Evolutionary conservation across 1,140 invertebrate species (phyloP).

Genomic region (Nephotettix cincticeps): DNA sequence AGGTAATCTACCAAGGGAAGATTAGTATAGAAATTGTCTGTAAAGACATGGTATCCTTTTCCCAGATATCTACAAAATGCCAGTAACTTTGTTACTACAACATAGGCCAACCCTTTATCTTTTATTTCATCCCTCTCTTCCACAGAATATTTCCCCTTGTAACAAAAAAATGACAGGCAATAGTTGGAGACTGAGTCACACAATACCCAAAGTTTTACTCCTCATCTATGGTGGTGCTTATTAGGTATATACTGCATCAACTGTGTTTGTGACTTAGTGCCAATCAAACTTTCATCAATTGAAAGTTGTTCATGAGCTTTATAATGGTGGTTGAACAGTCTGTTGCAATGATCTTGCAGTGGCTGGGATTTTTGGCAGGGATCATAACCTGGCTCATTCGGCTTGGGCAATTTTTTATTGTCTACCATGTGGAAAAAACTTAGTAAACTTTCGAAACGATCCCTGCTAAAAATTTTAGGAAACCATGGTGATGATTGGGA

Average conservation of each 20-base stretch:
- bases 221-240: too few relatives aligned
- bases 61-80: neutral
- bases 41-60: neutral
- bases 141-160: neutral
- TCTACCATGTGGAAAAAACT: conserved; percentile 7
- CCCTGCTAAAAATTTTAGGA: neutral
- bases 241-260: too few relatives aligned
- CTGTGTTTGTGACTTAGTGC: too few relatives aligned
- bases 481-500: neutral
- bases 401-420: neutral
- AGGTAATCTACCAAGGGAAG: neutral
- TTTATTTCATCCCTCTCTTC: neutral
- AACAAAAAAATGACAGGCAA: too few relatives aligned
- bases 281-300: too few relatives aligned
- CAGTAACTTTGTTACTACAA: neutral
- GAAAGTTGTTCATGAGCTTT: conserved; percentile 5
- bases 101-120: neutral
- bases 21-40: neutral
- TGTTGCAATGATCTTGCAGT: conserved; percentile 2
- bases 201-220: too few relatives aligned
- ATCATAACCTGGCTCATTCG: neutral
- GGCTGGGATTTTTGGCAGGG: neutral
- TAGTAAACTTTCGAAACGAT: neutral
- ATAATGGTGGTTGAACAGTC: neutral
- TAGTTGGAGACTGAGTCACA: too few relatives aligned